Evolutionary conservation across 2,113 vertebrate genomes (phyloP), one percentile per base, ranked within the genome.

Genomic region (Chiloscyllium plagiosum): DNA sequence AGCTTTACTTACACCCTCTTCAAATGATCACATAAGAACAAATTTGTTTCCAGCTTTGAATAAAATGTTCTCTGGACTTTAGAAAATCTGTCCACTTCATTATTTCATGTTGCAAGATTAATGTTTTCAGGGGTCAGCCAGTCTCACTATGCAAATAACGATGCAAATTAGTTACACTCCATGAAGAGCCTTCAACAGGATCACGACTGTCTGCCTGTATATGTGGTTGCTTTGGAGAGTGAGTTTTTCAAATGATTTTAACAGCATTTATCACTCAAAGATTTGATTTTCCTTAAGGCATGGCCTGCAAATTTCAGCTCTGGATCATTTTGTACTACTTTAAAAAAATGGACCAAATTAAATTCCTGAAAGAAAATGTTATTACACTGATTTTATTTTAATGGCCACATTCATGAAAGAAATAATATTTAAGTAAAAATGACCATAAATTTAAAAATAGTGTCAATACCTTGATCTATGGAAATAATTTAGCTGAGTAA

Each of bases 341-440:
- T 42, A 95, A 95, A 70, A 68, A 50, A 95, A 95, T 93, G 19
- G 93, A 24, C 10, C 68, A 47, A 95, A 95, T 50, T 70, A 70
- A 50, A 42, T 95, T 72, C 42, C 37, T 29, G 37, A 70, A 29
- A 42, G n/a, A 95, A 70, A 95, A 15, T 95, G 47, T 95, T 95
- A 26, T 37, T 65, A 50, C 13, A 50, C 68, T 26, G 20, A 50
- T 95, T 95, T 95, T 72, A 29, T 95, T 50, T 95, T 95, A 47
- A 50, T 72, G 37, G 15, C 47, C 65, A 95, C 42, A 70, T 24
- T 50, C 66, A 70, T 24, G 37, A 72, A 66, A 95, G 66, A 70
- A 95, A 89, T 89, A 89, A 56, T 24, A 50, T 72, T 70, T 95
- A 95, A 95, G 50, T 42, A 24, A 47, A 61, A 95, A 94, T 7